Percentiles rank a stretch among this genome's conserved stretches.
These are phyloP conservation scores for Octonoba sinensis DNA, from an alignment of 2,888 invertebrate genomes.

Conservation along the genomic window DNA sequence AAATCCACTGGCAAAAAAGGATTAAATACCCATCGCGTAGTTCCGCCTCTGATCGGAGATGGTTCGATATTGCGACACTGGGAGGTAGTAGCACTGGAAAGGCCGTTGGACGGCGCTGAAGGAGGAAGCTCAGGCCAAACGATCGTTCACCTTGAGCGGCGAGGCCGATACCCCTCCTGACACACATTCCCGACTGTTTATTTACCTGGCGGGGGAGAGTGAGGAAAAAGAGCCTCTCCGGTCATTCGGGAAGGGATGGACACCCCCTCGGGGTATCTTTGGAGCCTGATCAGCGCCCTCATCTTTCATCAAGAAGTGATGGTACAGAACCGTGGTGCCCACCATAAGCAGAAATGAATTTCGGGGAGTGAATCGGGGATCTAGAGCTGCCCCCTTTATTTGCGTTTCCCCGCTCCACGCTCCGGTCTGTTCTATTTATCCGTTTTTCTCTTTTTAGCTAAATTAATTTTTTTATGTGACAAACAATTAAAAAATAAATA, in stretches of 20 bases:
- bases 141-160: slow-evolving; percentile 29
- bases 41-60: too few relatives aligned
- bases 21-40: too few relatives aligned
- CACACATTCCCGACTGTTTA: slow-evolving; percentile 34
- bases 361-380: too few relatives aligned
- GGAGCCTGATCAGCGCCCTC: background rate
- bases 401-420: too few relatives aligned
- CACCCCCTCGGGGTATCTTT: background rate
- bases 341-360: too few relatives aligned
- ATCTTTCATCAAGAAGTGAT: background rate
- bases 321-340: background rate
- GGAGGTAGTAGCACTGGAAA: background rate
- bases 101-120: slow-evolving; percentile 28
- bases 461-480: too few relatives aligned
- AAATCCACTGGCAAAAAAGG: too few relatives aligned
- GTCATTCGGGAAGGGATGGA: background rate
- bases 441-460: too few relatives aligned
- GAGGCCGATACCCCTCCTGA: slow-evolving; percentile 44
- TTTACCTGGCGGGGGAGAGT: slow-evolving; percentile 10
- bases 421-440: too few relatives aligned
- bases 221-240: too few relatives aligned
- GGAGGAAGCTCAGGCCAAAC: slow-evolving; percentile 15
- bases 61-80: background rate
- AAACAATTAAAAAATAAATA: too few relatives aligned
- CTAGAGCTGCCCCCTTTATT: too few relatives aligned